Evolutionary conservation across 1,140 invertebrate species (phyloP), one percentile per base, ranked within the genome.

Genomic region (Papilio machaon): DNA sequence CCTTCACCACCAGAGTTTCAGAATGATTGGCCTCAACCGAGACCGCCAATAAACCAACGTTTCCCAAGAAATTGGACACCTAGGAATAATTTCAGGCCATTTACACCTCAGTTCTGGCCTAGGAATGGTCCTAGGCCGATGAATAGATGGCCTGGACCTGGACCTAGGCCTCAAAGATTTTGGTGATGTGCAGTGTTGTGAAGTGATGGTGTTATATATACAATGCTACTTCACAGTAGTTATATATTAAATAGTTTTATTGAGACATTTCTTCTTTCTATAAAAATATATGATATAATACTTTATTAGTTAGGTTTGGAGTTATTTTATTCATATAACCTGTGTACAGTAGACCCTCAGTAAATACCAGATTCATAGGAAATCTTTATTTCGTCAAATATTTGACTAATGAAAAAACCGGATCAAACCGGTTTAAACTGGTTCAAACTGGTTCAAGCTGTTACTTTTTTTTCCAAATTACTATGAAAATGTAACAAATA

Each of bases 11-110:
- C 86, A 0, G 85, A 82, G 17, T 90, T 84, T 47, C 82, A 85
- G 17, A 73, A 79, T 17, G 73, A 60, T 23, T 58, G 81, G 2
- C 83, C 89, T 2, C 85, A 87, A 43, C 85, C 80, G 30, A 86
- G 87, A 47, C 85, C 81, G 43, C 88, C 88, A n/a, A 84, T 84
- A 74, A 89, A 88, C 80, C 90, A 86, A 9, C 82, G 91, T 80
- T 94, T 91, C 84, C 93, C 91, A 0, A 85, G 93, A 67, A 92
- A 94, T 81, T 94, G 93, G 93, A 82, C 73, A 0, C 93, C 93
- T 6, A 54, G 91, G 83, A 87, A 86, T 83, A 89, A 87, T 80
- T 87, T 87, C 81, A 86, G 90, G 83, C 88, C 88, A 0, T 83
- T 54, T 13, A 85, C 82, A 1, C 84, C 87, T 15, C 89, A 86